These are phyloP conservation scores for Hartigia nigra DNA, from an alignment of 2,888 invertebrate genomes.

Conservation along the genomic window DNA sequence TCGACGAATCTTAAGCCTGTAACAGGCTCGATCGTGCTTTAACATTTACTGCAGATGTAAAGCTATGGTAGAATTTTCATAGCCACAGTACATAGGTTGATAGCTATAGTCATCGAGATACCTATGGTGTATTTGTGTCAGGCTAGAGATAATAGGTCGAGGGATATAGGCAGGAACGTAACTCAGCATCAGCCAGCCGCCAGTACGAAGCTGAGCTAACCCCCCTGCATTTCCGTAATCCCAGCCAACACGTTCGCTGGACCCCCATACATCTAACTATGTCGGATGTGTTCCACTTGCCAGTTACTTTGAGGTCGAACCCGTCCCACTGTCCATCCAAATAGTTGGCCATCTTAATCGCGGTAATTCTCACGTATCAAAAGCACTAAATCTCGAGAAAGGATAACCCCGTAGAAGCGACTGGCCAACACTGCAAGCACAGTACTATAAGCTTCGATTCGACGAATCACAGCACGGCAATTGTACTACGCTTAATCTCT, in stretches of 20 bases:
- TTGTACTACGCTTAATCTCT: neutral
- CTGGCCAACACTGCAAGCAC: neutral
- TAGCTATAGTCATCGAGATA: neutral
- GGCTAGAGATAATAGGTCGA: constrained; percentile 54
- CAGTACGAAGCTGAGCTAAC: constrained; percentile 39
- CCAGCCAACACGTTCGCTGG: constrained; percentile 49
- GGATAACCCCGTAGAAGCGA: neutral
- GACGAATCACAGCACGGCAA: neutral
- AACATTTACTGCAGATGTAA: neutral
- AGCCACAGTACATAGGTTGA: neutral
- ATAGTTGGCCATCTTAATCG: constrained; percentile 53
- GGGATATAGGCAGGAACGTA: constrained; percentile 62
- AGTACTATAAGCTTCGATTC: neutral
- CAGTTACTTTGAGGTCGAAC: constrained; percentile 58
- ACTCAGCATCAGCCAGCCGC: constrained; percentile 61
- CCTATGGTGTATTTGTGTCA: constrained; percentile 48
- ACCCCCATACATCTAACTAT: constrained; percentile 24
- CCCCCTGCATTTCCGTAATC: constrained; percentile 58
- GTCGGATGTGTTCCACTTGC: constrained; percentile 53
- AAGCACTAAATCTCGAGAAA: neutral
- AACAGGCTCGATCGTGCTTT: neutral
- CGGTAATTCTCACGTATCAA: constrained; percentile 41
- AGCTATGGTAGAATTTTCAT: neutral
- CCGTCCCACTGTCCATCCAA: constrained; percentile 42
- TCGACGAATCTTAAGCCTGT: neutral